Base-by-base conservation (phyloP, 2,797 vertebrate species). In the Austrolebias charrua region DNA sequence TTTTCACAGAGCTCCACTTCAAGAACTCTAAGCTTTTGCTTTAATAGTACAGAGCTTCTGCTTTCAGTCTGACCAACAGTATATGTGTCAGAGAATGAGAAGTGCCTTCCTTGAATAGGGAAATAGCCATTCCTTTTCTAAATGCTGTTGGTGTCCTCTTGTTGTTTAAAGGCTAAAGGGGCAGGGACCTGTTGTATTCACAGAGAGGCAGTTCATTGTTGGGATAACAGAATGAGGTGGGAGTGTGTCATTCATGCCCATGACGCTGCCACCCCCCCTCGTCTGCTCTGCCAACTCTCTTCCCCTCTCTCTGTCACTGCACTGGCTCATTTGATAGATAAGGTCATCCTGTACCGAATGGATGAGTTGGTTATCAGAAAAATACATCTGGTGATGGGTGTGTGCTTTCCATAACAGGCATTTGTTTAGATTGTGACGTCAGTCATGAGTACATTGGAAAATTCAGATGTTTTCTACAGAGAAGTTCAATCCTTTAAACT, bases 91-190 rank as follows among this genome's bases (percentile, higher is more conserved):
- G n/a, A 47, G 33, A 57, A 35, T n/a, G 10, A 61, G 71, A 50
- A 52, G 18, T 68, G 63, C 42, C n/a, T 38, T 45, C 64, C 31
- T 31, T 62, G 68, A 82, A 73, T 56, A 40, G 43, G 20, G 61
- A 58, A 66, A 46, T 46, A 31, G 55, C 42, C 16, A 13, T 35
- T 65, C 43, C 47, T 60, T 67, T 74, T 73, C 60, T 73, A 78
- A 71, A 88, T 81, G 82, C 70, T 79, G 79, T 68, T 80, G 80
- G 82, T 80, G 31, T 65, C 43, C 49, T 43, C 6, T 64, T 73
- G 57, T 71, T 63, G 43, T 69, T 44, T 61, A 4, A 28, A 53
- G 46, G 58, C 13, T n/a, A 6, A 54, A 63, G 51, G 61, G 60
- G 24, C 55, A 70, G 55, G 64, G 62, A 60, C 54, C 40, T 67